Percentiles rank a stretch among this genome's conserved stretches.
phyloP scores from a whole-genome alignment of 2,797 vertebrate genomes.

The Amniataba percoides region DNA sequence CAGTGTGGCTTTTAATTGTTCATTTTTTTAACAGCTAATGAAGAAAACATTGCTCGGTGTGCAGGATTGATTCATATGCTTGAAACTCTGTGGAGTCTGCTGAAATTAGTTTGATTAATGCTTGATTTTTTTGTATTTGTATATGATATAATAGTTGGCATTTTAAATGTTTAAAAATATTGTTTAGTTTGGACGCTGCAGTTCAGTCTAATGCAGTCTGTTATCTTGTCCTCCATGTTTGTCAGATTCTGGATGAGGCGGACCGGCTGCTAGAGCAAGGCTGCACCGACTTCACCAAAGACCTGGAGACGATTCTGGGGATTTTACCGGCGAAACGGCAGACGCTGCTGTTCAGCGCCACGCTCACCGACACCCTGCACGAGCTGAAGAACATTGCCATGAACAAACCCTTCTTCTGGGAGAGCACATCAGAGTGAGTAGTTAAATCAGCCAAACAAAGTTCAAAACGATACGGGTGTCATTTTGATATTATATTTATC shows the following conservation, averaged over 20 bases:
- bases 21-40: background rate
- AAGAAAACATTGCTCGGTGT: too few species aligned
- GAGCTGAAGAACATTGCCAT: slow-evolving; percentile 91
- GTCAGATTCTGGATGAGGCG: slow-evolving; percentile 94
- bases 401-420: slow-evolving; percentile 96
- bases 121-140: background rate
- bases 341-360: slow-evolving; percentile 96
- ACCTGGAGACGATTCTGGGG: slow-evolving; percentile 92
- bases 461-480: background rate
- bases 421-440: slow-evolving; percentile 90
- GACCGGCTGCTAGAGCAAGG: slow-evolving; percentile 95
- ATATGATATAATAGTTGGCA: background rate
- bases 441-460: background rate
- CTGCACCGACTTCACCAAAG: slow-evolving; percentile 92
- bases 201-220: background rate
- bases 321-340: slow-evolving; percentile 88
- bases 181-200: too few species aligned
- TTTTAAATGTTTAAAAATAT: too few species aligned
- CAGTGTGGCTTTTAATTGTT: background rate
- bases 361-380: slow-evolving; percentile 91
- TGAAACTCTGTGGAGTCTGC: too few species aligned
- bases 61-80: too few species aligned
- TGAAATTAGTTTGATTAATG: background rate
- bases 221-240: background rate
- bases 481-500: too few species aligned